phyloP scores from a whole-genome alignment of 2,797 vertebrate species.

The Eulemur mongoz region DNA sequence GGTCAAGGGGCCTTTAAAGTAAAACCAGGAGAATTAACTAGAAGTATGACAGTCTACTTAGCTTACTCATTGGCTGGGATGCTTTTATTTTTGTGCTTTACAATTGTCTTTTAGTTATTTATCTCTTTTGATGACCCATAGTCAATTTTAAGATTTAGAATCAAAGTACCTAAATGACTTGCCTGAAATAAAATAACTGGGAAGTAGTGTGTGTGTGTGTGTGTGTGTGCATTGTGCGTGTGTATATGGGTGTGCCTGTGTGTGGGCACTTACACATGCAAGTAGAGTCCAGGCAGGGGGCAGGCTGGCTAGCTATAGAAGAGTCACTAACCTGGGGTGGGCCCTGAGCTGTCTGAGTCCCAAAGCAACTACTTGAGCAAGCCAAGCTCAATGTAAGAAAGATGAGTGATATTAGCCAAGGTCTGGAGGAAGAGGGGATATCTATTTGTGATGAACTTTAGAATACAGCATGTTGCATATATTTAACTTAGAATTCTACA shows the following conservation, averaged over 20 bases:
- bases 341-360: neutral
- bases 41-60: neutral
- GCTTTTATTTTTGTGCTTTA: slow-evolving; percentile 43
- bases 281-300: neutral
- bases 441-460: neutral
- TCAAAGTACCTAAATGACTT: neutral
- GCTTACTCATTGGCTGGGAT: neutral
- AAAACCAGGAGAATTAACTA: neutral
- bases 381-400: neutral
- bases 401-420: neutral
- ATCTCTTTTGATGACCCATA: neutral
- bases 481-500: neutral
- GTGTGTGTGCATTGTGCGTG: too few species aligned
- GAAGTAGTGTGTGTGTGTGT: neutral
- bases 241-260: neutral
- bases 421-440: neutral
- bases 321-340: neutral
- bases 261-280: neutral
- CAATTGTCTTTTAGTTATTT: neutral
- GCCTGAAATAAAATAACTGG: neutral
- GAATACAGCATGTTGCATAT: neutral
- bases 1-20: neutral
- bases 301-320: neutral
- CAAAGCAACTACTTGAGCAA: neutral
- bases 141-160: slow-evolving; percentile 7